Evolutionary conservation across 2,797 vertebrate genomes (phyloP), one percentile per base, ranked within the genome.

Genomic region (Malurus splendens): DNA sequence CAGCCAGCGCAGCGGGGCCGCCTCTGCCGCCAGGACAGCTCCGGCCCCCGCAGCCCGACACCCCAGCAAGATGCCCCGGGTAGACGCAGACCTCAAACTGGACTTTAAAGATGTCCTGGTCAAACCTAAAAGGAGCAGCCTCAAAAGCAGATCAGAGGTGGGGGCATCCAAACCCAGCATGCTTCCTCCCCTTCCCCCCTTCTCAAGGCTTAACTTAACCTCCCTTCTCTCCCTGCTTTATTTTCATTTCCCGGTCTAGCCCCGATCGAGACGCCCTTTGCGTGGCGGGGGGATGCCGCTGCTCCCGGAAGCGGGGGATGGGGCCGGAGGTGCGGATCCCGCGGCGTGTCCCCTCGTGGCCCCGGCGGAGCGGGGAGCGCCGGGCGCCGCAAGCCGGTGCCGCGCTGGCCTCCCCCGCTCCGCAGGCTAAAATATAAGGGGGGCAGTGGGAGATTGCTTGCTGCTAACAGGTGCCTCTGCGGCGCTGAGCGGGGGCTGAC

Each of bases 81-180:
- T 99, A 89, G 99, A 99, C 74, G 97, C 97, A 30, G 99, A 99
- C 96, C 98, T 99, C 94, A 99, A 99, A 93, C 97, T 99, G 96
- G 99, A 99, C 98, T 99, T 99, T 95, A 99, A 99, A 96, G 99
- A 99, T 97, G 99, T 99, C 91, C 97, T 99, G 87, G 97, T 99
- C 90, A 98, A 99, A 96, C 99, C 99, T 84, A 99, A 99, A 92
- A 97, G 99, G 93, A 99, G 99, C 98, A 99, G 99, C 97, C 98
- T 99, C 88, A 98, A 98, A 97, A 99, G 99, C 96, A 97, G 99
- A 97, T 98, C 99, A 52, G 99, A 99, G 99, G 99, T 99, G 96
- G 96, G 97, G 78, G 33, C 61, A n/a, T n/a, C 47, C 55, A n/a
- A 88, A 87, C 77, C 74, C 45, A 22, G 95, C 94, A 55, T 74